Evolutionary conservation across 2,113 vertebrate species (phyloP), one percentile per base, ranked within the genome.

Genomic region (Chiloscyllium plagiosum): DNA sequence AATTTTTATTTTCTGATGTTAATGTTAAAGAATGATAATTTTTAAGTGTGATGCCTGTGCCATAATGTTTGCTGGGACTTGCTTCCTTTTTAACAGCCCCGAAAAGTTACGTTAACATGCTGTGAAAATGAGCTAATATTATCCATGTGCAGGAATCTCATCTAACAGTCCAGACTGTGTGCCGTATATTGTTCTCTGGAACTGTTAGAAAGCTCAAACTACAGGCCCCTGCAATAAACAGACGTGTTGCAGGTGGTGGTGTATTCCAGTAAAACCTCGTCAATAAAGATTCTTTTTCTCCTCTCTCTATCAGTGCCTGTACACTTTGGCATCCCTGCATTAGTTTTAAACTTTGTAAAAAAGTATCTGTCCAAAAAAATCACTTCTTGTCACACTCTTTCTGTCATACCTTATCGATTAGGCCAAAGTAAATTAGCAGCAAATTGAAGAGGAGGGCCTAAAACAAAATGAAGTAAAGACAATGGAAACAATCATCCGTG

Each of bases 101-200:
- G 19, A 66, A 66, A 66, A 33, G 89, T 66, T 93, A 65, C 33
- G n/a, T 93, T 93, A n/a, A 68, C 89, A 66, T 61, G 7, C 61
- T 37, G 33, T 66, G 61, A 68, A 90, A 93, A 93, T 93, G 66
- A 66, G 56, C 19, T 93, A 93, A 93, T 68, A 42, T 93, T 93
- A 93, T 93, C 89, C 89, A 93, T 93, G 61, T 93, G 89, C n/a
- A 17, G 33, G 66, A 93, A 93, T 93, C n/a, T 65, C 89, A 68
- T 93, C 89, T n/a, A 93, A n/a, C 61, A 42, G 56, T 17, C 87
- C 87, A 92, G 87, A 65, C 87, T 65, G 29, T 26, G 26, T 10
- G 13, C 56, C n/a, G 24, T 33, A 33, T 65, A n/a, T 56, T n/a
- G 29, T 92, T 92, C 56, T 33, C 52, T 92, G 56, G 56, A 93